A percentile compares a stretch with the other conserved stretches of the same genome.
Evolutionary conservation across 2,113 vertebrate genomes (phyloP).

Genomic region (Corapipo altera): DNA sequence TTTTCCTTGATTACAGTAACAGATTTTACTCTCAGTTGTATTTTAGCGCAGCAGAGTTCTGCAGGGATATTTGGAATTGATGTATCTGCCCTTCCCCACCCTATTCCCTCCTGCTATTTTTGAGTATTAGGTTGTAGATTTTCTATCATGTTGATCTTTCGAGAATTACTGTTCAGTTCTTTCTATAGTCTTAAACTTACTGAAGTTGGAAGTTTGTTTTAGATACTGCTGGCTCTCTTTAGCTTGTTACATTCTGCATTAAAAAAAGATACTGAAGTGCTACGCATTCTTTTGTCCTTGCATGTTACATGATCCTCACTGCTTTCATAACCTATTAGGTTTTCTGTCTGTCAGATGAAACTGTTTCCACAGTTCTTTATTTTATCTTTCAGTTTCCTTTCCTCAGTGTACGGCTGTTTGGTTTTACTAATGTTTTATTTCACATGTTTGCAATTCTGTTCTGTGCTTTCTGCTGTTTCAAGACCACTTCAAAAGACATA

Average conservation of each 20-base stretch:
- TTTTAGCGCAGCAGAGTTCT: neutral
- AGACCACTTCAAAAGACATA: neutral
- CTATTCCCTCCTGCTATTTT: neutral
- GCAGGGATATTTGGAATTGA: neutral
- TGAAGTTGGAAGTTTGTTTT: neutral
- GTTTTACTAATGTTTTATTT: neutral
- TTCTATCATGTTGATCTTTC: neutral
- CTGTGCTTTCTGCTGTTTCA: neutral
- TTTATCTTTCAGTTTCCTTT: neutral
- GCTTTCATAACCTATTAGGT: neutral
- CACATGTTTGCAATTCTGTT: neutral
- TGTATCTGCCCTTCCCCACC: rapidly evolving
- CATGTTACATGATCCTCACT: neutral
- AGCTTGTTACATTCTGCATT: neutral
- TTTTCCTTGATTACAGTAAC: neutral
- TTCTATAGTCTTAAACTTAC: neutral
- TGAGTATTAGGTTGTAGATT: neutral
- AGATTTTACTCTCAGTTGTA: neutral
- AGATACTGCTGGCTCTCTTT: neutral
- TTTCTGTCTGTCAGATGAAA: neutral
- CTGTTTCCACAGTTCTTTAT: neutral
- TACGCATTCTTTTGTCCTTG: neutral
- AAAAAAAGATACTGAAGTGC: neutral
- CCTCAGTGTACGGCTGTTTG: neutral
- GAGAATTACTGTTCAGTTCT: neutral